Base-by-base conservation (phyloP, 2,888 invertebrate species). In the Ophion ellenae region DNA sequence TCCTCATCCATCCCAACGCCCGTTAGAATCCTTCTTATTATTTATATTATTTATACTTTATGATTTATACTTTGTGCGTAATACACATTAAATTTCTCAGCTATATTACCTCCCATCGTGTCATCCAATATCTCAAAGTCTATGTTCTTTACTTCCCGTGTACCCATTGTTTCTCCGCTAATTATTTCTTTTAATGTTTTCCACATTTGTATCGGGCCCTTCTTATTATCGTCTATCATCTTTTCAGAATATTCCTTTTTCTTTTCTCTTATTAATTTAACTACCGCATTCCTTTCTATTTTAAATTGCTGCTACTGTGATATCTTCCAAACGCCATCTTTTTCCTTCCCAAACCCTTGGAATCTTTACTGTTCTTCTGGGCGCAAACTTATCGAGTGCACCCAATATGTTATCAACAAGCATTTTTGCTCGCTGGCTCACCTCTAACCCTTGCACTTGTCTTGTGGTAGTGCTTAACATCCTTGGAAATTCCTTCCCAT, bases 11-110 rank as follows among this genome's bases (percentile, higher is more conserved):
- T 59, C 3, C 20, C 47, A 11, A 4, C 11, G 14, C 28, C 28
- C 1, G 32, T 82, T 36, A 57, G 5, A 32, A 71, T 57, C 28
- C 64, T 28, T 28, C 24, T 45, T n/a, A n/a, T n/a, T 24, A 24
- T 1, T 1, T 24, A 24, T 24, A 24, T 24, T 24, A 24, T 24
- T 24, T 24, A 24, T 24, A 24, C 24, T 24, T 24, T 24, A 0
- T 1, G 75, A 24, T 24, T 24, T 24, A 24, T 24, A 24, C 24
- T 24, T 24, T 24, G 2, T 1, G 75, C 69, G 53, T 76, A 84
- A 47, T 36, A 83, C 40, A 57, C 24, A 36, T 80, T 80, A 40
- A 80, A 84, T 63, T 75, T 63, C 32, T 84, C 70, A 20, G 75
- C 84, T 63, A 28, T 76, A 75, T 70, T 80, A 32, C 57, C 53